phyloP scores from a whole-genome alignment of 2,113 vertebrate genomes.

The Eublepharis macularius region DNA sequence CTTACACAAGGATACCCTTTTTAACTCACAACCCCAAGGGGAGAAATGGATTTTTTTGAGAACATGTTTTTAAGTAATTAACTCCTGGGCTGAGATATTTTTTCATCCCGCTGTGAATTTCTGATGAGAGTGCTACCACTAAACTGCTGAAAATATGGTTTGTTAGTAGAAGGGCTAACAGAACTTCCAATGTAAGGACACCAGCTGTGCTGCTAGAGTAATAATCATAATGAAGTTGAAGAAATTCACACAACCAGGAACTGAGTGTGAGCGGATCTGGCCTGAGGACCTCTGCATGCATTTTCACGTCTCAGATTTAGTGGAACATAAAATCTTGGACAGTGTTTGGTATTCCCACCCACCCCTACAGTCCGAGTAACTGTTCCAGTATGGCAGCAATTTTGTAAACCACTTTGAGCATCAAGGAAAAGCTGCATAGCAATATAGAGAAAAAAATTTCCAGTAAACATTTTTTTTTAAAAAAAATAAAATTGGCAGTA shows the following conservation, averaged over 20 bases:
- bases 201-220: conserved; percentile 22
- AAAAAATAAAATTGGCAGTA: too few relatives aligned
- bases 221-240: conserved; percentile 11
- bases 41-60: conserved; percentile 57
- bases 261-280: neutral
- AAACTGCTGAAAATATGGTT: conserved; percentile 43
- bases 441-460: too few relatives aligned
- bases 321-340: neutral
- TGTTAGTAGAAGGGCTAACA: conserved; percentile 34
- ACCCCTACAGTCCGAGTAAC: neutral
- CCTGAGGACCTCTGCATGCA: neutral
- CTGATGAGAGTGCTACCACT: conserved; percentile 55
- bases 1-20: conserved; percentile 58
- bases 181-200: conserved; percentile 38
- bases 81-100: conserved; percentile 60
- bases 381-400: neutral
- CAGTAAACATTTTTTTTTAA: too few relatives aligned
- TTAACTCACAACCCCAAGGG: conserved; percentile 56
- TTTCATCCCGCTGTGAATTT: conserved; percentile 64
- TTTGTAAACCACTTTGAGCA: too few relatives aligned
- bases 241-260: conserved; percentile 10
- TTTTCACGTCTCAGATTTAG: neutral
- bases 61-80: conserved; percentile 62
- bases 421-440: too few relatives aligned
- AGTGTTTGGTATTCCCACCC: neutral